Evolutionary conservation across 2,888 invertebrate genomes (phyloP), one percentile per base, ranked within the genome.

Genomic region (Eutolmus rufibarbis): DNA sequence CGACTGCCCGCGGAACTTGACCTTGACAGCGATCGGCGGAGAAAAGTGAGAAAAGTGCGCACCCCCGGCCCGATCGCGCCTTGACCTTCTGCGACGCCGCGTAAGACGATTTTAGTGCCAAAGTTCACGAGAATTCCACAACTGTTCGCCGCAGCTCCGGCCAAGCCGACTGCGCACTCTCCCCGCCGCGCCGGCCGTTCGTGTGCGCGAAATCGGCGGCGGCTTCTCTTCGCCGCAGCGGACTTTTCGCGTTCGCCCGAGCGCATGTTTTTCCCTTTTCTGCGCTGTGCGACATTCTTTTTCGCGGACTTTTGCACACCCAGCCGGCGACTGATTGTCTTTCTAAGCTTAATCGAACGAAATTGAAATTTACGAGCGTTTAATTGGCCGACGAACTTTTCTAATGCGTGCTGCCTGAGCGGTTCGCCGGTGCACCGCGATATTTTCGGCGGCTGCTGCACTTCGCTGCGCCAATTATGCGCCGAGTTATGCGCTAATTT

Each of bases 301-400:
- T 56, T 56, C 4, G 46, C 5, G 16, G 28, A 28, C 14, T 43
- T 37, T 77, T 43, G 43, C 46, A 78, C n/a, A 81, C 51, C 19
- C 31, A 34, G 43, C 31, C 43, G 86, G 86, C 86, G 86, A 77
- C 86, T 56, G 56, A 86, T 86, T 86, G 86, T 86, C 86, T 86
- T 86, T 77, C 86, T 86, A 56, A 56, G 8, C 77, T 86, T 86
- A 77, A 86, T 86, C 86, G 86, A 86, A 77, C 34, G 56, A 51
- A 86, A 86, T 86, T 86, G 86, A 86, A 86, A 86, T 86, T 86
- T 77, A 86, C 86, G 86, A 86, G 37, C 46, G 14, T 86, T 86
- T 86, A 76, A 86, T 86, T 86, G 37, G 51, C 14, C 77, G 43
- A 86, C 85, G 85, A 86, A 86, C 85, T 84, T 16, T 14, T 66